These are phyloP conservation scores for Epiblema foenella DNA, from an alignment of 2,888 invertebrate genomes.

Conservation along the genomic window DNA sequence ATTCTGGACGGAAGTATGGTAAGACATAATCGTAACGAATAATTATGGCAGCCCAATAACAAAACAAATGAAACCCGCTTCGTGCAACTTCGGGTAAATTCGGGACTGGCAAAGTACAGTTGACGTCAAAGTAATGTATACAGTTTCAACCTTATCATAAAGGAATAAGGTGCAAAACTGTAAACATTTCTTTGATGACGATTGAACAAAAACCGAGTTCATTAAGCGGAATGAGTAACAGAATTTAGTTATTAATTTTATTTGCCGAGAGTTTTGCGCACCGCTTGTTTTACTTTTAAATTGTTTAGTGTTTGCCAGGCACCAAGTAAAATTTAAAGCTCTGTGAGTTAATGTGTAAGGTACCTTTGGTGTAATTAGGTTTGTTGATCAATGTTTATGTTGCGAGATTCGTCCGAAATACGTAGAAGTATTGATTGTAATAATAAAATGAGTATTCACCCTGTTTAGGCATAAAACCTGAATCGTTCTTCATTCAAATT, in stretches of 20 bases:
- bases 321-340: conserved; percentile 26
- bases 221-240: conserved; percentile 46
- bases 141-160: neutral
- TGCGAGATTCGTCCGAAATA: neutral
- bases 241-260: conserved; percentile 43
- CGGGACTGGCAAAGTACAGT: conserved; percentile 31
- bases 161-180: neutral
- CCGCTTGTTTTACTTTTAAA: conserved; percentile 41
- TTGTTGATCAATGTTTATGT: conserved; percentile 6
- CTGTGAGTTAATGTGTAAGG: conserved; percentile 15
- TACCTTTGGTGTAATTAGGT: conserved; percentile 9
- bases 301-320: conserved; percentile 39
- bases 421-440: too few species aligned
- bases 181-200: neutral
- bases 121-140: conserved; percentile 5
- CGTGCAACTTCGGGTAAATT: conserved; percentile 40
- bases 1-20: conserved; percentile 1
- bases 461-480: too few species aligned
- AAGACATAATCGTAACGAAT: conserved; percentile 29
- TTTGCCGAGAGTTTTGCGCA: conserved; percentile 16
- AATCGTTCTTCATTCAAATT: too few species aligned
- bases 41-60: conserved; percentile 32
- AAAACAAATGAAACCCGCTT: conserved; percentile 41
- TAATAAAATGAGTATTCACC: too few species aligned
- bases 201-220: conserved; percentile 23